Base-by-base conservation (phyloP, 2,113 vertebrate species). In the Zapus hudsonius region DNA sequence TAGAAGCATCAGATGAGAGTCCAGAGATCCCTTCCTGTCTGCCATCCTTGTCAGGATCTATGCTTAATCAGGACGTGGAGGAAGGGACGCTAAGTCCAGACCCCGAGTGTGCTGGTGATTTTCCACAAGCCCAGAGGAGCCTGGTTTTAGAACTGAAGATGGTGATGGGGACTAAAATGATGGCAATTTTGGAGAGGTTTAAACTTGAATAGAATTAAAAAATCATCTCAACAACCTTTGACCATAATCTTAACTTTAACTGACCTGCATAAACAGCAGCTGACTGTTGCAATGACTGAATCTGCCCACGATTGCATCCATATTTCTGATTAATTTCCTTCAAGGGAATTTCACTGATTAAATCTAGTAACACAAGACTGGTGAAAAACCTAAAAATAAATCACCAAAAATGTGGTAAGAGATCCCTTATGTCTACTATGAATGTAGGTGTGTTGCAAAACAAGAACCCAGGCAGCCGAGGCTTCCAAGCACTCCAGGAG, bases 261-360 rank as follows among this genome's bases (percentile, higher is more conserved):
- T 97, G 92, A 99, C 99, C 99, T 98, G 99, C 99, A 80, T 99
- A 99, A 44, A 99, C 99, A 87, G 99, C 99, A 86, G 99, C 99
- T 92, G 99, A 99, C 72, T 99, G 99, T 93, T 99, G 99, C 72
- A 99, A 98, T 95, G 99, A 99, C 23, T 99, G 99, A 94, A 99
- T 98, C 96, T 99, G 99, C n/a, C 99, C 99, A 94, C 99, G 99
- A 97, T 93, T 99, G 91, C 99, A 99, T 93, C 98, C 98, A 5
- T 99, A 99, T 96, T 99, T 99, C 75, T 98, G 98, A n/a, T 98
- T 98, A 87, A 99, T 98, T 75, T 98, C 97, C 91, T 98, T 98
- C 83, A 99, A 97, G 85, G 99, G 98, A 86, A 99, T 97, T 96
- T 99, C 99, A 11, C 97, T 99, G 93, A 99, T 99, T 97, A 99